Evolutionary conservation across 2,113 vertebrate genomes (phyloP).

Genomic region (Bucco capensis): DNA sequence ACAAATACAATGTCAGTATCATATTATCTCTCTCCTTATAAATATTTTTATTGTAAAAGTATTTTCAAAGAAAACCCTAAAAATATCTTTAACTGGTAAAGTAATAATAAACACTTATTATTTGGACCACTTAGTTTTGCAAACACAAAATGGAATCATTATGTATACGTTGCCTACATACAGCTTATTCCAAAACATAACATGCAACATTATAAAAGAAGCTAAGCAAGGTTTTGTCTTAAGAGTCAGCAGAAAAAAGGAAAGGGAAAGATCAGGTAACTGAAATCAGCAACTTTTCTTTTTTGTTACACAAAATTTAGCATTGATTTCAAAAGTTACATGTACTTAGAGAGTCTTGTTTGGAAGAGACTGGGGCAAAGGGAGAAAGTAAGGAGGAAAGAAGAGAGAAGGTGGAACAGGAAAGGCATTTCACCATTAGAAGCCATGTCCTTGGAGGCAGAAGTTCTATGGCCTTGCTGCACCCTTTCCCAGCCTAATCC

Average conservation of each 20-base stretch:
- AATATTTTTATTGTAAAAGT: not conserved
- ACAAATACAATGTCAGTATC: not conserved
- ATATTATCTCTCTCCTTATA: not conserved
- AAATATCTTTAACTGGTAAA: not conserved
- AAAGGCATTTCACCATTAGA: not conserved
- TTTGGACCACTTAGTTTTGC: not conserved
- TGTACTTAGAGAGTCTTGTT: not conserved
- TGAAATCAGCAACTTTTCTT: not conserved
- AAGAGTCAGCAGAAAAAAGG: not conserved
- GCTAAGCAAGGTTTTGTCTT: not conserved
- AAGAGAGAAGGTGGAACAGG: not conserved
- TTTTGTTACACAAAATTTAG: not conserved
- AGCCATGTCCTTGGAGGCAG: rapidly evolving
- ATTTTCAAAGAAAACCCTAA: no score
- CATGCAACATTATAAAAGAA: not conserved
- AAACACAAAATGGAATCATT: not conserved
- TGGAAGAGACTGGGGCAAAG: rapidly evolving
- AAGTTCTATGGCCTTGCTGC: not conserved
- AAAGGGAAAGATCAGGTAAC: not conserved
- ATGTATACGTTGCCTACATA: not conserved
- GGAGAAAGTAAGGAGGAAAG: not conserved
- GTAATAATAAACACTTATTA: not conserved
- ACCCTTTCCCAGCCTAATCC: not conserved
- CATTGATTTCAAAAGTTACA: not conserved
- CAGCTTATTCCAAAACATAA: not conserved